Evolutionary conservation across 2,797 vertebrate species (phyloP).

Genomic region (Carduelis carduelis): DNA sequence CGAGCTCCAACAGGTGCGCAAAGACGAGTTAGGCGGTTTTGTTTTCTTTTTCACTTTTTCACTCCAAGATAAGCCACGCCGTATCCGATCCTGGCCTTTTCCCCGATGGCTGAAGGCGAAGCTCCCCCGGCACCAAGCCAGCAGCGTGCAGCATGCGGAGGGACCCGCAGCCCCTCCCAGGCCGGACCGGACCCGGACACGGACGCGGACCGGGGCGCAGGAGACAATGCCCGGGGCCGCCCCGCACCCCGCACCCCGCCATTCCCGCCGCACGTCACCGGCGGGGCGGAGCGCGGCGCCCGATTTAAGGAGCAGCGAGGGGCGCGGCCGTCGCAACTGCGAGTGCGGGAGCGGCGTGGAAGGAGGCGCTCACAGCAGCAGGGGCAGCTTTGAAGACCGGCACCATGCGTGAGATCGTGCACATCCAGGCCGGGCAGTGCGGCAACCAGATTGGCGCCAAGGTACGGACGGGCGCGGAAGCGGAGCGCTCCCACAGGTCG

Average conservation of each 20-base stretch:
- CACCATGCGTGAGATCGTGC: slow-evolving; percentile 95
- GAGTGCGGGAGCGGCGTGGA: neutral
- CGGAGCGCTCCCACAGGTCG: too few species aligned
- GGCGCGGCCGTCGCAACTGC: neutral
- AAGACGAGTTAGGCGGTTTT: neutral
- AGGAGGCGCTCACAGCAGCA: accelerated
- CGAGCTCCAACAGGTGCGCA: neutral
- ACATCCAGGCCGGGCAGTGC: slow-evolving; percentile 95
- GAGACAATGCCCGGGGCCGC: neutral
- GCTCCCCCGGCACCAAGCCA: accelerated
- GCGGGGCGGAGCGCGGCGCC: neutral
- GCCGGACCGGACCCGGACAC: neutral
- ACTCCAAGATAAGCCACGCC: too few species aligned
- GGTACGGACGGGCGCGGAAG: neutral
- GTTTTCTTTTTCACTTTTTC: neutral
- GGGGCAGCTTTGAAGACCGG: neutral
- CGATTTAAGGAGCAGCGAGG: neutral
- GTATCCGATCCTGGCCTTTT: neutral
- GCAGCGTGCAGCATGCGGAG: accelerated
- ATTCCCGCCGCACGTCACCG: slow-evolving; percentile 50
- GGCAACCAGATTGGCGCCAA: slow-evolving; percentile 95
- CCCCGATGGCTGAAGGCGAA: neutral
- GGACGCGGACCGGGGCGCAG: accelerated
- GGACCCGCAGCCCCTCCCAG: accelerated
- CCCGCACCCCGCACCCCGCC: neutral